Evolutionary conservation across 1,140 invertebrate species (phyloP).

Genomic region (Nasonia vitripennis): DNA sequence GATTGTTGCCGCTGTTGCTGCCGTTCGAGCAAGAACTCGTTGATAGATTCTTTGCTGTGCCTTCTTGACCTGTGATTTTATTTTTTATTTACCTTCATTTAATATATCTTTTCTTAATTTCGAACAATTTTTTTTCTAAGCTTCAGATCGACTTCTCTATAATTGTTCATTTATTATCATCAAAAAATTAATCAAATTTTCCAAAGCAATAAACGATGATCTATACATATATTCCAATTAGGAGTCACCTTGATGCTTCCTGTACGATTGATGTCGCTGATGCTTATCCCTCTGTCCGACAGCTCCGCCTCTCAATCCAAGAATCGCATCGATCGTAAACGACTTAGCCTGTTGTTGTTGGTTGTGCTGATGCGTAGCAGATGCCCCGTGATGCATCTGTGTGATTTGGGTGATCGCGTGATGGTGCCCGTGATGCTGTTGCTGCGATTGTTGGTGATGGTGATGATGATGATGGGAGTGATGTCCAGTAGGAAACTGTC

Average conservation of each 20-base stretch:
- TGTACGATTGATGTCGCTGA: constrained; percentile 65
- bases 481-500: not conserved
- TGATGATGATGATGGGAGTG: constrained; percentile 56
- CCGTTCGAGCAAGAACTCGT: constrained; percentile 80
- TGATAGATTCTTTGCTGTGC: constrained; percentile 71
- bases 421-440: constrained; percentile 11
- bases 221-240: not conserved
- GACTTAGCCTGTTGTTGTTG: constrained; percentile 77
- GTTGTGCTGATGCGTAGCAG: constrained; percentile 62
- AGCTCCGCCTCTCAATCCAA: constrained; percentile 77
- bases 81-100: not conserved
- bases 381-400: constrained; percentile 64
- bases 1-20: constrained; percentile 59
- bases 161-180: no score
- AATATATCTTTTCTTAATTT: not conserved
- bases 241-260: constrained; percentile 66
- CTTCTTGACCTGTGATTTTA: constrained; percentile 64
- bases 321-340: constrained; percentile 88
- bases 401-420: constrained; percentile 58
- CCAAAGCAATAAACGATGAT: not conserved
- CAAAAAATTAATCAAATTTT: not conserved
- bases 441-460: constrained; percentile 31
- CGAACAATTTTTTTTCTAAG: no score
- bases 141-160: not conserved
- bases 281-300: constrained; percentile 69